Base-by-base conservation (phyloP, 2,888 invertebrate species). In the Tenthredo notha region DNA sequence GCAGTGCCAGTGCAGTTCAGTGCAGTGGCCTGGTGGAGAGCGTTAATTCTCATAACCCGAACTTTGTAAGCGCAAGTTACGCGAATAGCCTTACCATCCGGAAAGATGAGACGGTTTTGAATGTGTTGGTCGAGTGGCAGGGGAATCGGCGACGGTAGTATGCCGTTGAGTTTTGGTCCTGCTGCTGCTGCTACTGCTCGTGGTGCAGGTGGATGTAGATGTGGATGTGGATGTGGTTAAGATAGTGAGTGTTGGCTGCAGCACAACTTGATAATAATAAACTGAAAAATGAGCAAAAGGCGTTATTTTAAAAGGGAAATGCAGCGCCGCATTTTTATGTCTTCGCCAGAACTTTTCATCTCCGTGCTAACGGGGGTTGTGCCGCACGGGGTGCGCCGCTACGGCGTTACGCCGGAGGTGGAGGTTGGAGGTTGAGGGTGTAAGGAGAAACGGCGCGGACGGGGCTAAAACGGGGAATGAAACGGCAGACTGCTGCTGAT, bases 301-400 rank as follows among this genome's bases (percentile, higher is more conserved):
- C 92, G 91, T 93, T 93, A 93, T 92, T 93, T 93, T 93, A 93
- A 93, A 92, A 93, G 93, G 93, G 92, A 93, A 93, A 93, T 93
- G 93, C 93, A 92, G 92, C 92, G 91, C 90, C 92, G 92, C 92
- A 93, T 93, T 93, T 93, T 93, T 93, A 93, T 93, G 93, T 93
- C 93, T 92, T 92, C 92, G 91, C 92, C 91, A 91, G 92, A 92
- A 92, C 91, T 92, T 93, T 89, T 89, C 89, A 89, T 89, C 89
- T 88, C 87, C 84, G 87, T 87, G 89, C 89, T 87, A 89, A 89
- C 88, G 88, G 83, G 86, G 87, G 86, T 86, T 47, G 84, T 40
- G 61, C 74, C 74, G 43, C 72, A 50, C 29, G 78, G 78, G 58
- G 15, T 33, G 78, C 18, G 54, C 25, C 25, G 54, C 37, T n/a